Conservation (phyloP, 2,797 vertebrate species). For the Gallirallus australis region DNA sequence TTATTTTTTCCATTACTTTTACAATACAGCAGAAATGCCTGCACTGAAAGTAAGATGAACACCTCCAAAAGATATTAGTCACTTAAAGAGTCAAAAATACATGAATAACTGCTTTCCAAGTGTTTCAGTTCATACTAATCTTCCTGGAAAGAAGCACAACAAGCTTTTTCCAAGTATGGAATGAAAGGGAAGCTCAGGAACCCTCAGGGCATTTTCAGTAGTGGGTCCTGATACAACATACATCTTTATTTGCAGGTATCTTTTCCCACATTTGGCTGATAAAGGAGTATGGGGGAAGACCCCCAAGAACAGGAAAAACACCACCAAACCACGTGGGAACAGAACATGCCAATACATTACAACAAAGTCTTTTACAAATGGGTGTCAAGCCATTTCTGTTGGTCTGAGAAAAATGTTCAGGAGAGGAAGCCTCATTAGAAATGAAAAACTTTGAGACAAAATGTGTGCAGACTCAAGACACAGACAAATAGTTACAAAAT, state of each 20-base stretch:
- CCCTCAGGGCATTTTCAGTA: not conserved
- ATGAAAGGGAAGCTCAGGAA: not conserved
- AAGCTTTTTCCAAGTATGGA: not conserved
- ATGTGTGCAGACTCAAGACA: not conserved
- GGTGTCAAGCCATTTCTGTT: not conserved
- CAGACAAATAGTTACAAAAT: conserved; percentile 12
- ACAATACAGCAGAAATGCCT: not conserved
- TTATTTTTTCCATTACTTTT: not conserved
- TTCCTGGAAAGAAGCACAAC: not conserved
- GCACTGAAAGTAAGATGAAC: not conserved
- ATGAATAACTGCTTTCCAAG: not conserved
- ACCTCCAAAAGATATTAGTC: not conserved
- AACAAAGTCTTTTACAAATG: not conserved
- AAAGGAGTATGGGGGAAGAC: not conserved
- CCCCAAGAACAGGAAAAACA: not conserved
- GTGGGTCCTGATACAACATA: not conserved
- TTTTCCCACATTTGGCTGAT: not conserved
- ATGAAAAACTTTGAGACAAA: not conserved
- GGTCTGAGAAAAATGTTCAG: not conserved
- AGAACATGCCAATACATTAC: not conserved
- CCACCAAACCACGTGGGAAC: not conserved
- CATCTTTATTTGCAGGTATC: not conserved
- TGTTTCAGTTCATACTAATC: not conserved
- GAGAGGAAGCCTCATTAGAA: not conserved
- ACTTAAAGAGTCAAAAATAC: not conserved